Evolutionary conservation across 2,113 vertebrate species (phyloP), one percentile per base, ranked within the genome.

Genomic region (Poeciliopsis turrubarensis): DNA sequence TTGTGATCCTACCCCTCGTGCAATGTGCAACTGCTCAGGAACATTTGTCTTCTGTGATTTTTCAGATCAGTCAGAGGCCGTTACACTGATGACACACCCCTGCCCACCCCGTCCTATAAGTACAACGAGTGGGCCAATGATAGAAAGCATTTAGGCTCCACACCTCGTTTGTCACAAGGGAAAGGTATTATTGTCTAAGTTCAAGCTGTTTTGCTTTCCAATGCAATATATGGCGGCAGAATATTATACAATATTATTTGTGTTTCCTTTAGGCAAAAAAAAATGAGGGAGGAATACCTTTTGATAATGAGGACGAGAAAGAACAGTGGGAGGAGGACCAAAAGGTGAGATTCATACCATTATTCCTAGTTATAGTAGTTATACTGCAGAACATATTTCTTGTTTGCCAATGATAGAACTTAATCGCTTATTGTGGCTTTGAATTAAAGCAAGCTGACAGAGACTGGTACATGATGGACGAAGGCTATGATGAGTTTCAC

Each of bases 391-490:
- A 63, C 22, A 1, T 31, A 13, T 51, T 1, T 22, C 12, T 14
- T 44, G 4, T 71, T 66, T 63, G 26, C 4, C 15, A 12, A 4
- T 30, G 4, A 3, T 3, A 17, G 7, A 27, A 5, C 3, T 62
- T 68, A n/a, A 15, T 70, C 27, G 65, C 8, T 70, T 0, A 32
- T n/a, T 73, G n/a, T 82, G 11, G 68, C 19, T n/a, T 27, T 54
- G 30, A 70, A 79, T 25, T 70, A 19, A 87, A 99, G 98, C 98
- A 99, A 99, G 97, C 97, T 0, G 98, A 99, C 91, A 93, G 97
- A 82, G 97, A 99, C 62, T 99, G 98, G 98, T 99, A 99, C 92
- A 99, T 98, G 97, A 99, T 99, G 97, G 98, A 99, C 0, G 97
- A 99, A 84, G 97, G 98, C 15, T 99, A 95, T 0, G 97, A 99